Percentiles rank a stretch among this genome's conserved stretches.
phyloP scores from a whole-genome alignment of 2,797 vertebrate species.

The Malacoctenus gilli region DNA sequence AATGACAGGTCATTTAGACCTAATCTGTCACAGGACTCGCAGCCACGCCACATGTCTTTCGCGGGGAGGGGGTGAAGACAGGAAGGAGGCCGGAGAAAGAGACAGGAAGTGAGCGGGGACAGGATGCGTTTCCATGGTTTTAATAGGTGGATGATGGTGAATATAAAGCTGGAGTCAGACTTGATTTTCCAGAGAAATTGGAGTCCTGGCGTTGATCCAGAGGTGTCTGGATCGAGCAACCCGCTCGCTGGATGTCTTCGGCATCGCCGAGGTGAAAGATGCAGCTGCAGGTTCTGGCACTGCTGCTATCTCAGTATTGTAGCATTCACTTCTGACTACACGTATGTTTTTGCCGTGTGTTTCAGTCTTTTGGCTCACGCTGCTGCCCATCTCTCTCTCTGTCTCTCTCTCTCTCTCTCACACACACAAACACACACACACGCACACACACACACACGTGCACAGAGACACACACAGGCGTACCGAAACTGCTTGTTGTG shows the following conservation, averaged over 20 bases:
- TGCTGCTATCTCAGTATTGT: conserved; percentile 1
- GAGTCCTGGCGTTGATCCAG: conserved; percentile 49
- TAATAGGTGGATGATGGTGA: conserved; percentile 38
- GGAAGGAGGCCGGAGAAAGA: conserved; percentile 10
- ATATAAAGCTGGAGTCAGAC: conserved; percentile 46
- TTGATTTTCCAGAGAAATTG: conserved; percentile 49
- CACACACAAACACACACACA: too few relatives aligned
- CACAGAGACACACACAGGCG: too few relatives aligned
- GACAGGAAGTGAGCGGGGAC: background rate
- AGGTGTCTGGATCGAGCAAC: conserved; percentile 25
- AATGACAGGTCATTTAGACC: conserved; percentile 64
- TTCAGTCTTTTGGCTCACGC: conserved; percentile 39
- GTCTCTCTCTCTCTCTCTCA: too few relatives aligned
- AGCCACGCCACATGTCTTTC: conserved; percentile 84
- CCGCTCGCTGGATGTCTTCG: conserved; percentile 21
- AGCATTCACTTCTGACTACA: background rate
- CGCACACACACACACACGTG: too few relatives aligned
- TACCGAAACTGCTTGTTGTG: conserved; percentile 75
- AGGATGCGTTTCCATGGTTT: conserved; percentile 45
- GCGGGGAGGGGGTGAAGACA: conserved; percentile 2
- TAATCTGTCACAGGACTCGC: conserved; percentile 72
- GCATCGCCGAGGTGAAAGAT: conserved; percentile 20
- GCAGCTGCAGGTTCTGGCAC: conserved; percentile 11
- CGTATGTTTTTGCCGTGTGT: conserved; percentile 8
- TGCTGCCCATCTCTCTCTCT: conserved; percentile 1